phyloP scores from a whole-genome alignment of 2,888 invertebrate genomes.

The Cremastinae sp. region DNA sequence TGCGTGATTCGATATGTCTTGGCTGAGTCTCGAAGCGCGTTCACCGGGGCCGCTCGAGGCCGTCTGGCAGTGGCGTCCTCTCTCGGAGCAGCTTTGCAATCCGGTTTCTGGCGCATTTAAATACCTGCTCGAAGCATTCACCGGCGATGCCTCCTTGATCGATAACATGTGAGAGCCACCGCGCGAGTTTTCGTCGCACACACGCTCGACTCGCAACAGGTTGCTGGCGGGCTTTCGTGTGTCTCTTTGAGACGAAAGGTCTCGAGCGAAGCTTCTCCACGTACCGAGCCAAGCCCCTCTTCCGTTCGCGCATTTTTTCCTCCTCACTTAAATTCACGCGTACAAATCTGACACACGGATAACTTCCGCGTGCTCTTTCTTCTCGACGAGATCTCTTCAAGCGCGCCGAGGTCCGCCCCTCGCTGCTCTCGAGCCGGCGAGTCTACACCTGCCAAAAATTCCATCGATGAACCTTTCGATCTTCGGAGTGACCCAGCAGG shows the following conservation, averaged over 20 bases:
- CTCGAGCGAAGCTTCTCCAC: not conserved
- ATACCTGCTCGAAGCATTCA: conserved; percentile 74
- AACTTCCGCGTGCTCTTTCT: conserved; percentile 47
- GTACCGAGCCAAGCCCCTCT: not conserved
- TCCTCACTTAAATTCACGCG: conserved; percentile 7
- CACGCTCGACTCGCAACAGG: conserved; percentile 48
- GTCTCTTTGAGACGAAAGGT: not conserved
- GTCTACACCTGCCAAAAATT: conserved; percentile 61
- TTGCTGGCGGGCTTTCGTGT: conserved; percentile 30
- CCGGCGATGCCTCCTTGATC: conserved; percentile 54
- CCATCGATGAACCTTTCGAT: conserved; percentile 45
- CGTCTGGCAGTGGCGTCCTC: conserved; percentile 73
- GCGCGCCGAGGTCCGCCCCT: conserved; percentile 20
- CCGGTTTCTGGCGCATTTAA: conserved; percentile 74
- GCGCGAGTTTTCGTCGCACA: not conserved
- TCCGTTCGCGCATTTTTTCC: not conserved
- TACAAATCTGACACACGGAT: conserved; percentile 14
- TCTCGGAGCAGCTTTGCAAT: conserved; percentile 68
- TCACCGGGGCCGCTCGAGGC: conserved; percentile 45
- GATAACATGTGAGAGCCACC: conserved; percentile 29
- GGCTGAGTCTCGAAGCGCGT: not conserved
- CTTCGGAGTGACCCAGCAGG: conserved; percentile 36
- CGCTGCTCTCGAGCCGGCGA: conserved; percentile 8
- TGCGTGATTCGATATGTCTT: not conserved
- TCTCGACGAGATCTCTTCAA: conserved; percentile 17